Evolutionary conservation across 2,888 invertebrate genomes (phyloP).

Genomic region (Lydus trimaculatus): DNA sequence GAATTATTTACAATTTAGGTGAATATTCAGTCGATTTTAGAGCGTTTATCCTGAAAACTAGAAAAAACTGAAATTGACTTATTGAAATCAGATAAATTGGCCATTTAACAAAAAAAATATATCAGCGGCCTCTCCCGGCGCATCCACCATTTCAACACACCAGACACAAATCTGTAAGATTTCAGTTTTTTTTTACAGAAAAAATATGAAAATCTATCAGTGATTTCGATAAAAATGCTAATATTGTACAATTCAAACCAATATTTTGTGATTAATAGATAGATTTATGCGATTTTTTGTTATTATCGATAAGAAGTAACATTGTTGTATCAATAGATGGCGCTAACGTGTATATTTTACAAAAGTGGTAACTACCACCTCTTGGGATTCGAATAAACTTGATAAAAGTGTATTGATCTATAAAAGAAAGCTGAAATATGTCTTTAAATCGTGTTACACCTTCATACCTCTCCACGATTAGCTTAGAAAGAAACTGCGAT

Average conservation of each 20-base stretch:
- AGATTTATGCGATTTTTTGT: constrained; percentile 34
- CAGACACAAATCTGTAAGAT: no score
- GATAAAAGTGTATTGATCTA: constrained; percentile 44
- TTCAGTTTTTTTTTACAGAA: background rate
- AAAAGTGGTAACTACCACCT: constrained; percentile 32
- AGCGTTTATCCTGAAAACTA: background rate
- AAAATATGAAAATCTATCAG: background rate
- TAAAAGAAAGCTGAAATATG: constrained; percentile 26
- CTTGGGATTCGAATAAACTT: constrained; percentile 37
- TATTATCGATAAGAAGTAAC: constrained; percentile 37
- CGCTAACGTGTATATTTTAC: constrained; percentile 33
- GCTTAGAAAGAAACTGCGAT: no score
- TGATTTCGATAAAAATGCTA: background rate
- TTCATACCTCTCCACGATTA: no score
- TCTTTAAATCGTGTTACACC: background rate
- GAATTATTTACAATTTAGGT: background rate
- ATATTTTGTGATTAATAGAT: background rate
- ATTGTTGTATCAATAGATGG: constrained; percentile 37
- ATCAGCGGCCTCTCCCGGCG: constrained; percentile 15
- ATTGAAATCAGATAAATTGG: background rate
- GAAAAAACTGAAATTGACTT: background rate
- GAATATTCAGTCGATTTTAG: background rate
- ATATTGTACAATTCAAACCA: background rate
- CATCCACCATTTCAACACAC: constrained; percentile 15
- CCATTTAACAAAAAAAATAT: background rate